phyloP scores from a whole-genome alignment of 2,113 vertebrate genomes.

The Chlorodrepanis virens region DNA sequence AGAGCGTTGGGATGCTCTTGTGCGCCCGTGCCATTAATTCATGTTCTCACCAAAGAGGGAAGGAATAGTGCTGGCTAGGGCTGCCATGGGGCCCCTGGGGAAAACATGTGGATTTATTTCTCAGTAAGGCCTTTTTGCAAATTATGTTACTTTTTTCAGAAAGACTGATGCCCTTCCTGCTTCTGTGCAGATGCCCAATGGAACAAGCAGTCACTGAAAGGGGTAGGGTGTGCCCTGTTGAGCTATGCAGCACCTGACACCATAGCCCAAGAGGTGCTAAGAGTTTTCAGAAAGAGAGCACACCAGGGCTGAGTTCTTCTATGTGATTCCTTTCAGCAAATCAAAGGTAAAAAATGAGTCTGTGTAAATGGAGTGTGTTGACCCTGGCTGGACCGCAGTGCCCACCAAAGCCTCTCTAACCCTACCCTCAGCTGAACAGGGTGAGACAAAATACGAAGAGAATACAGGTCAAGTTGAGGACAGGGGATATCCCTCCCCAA shows the following conservation, averaged over 20 bases:
- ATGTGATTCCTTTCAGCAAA: not conserved
- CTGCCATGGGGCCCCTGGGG: not conserved
- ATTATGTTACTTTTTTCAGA: not conserved
- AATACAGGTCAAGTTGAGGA: not conserved
- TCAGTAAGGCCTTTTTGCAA: not conserved
- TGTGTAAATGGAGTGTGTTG: not conserved
- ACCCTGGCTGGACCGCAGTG: not conserved
- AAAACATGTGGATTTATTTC: not conserved
- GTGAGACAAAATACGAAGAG: not conserved
- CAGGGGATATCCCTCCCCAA: not conserved
- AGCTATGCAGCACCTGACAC: fast-evolving
- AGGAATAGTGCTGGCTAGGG: not conserved
- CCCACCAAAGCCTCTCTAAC: not conserved
- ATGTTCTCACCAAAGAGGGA: not conserved
- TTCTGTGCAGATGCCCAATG: not conserved
- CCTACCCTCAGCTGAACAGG: not conserved
- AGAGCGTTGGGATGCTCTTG: not conserved
- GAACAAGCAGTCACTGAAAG: not conserved
- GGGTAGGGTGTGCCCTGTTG: not conserved
- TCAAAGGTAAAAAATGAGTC: not conserved
- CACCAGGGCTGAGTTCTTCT: not conserved
- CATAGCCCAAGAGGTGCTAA: not conserved
- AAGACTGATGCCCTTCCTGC: not conserved
- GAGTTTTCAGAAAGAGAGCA: not conserved
- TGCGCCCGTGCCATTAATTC: not conserved